Conservation (phyloP, 2,113 vertebrate species). For the Marmota monax region DNA sequence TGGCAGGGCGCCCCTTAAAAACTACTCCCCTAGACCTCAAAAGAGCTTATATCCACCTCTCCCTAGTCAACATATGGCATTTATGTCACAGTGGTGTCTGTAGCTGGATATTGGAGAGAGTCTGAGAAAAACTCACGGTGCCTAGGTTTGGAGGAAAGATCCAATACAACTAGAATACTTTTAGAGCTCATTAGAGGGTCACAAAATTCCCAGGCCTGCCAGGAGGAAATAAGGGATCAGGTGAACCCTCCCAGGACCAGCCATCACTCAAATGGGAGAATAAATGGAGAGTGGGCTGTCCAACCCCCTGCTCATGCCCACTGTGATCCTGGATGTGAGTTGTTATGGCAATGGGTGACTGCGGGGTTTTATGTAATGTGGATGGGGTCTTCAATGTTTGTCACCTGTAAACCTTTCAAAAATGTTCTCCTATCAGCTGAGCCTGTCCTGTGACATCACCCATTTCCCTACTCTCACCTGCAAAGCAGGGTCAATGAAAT, state of each 20-base stretch:
- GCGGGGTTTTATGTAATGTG: neutral
- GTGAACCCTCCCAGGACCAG: neutral
- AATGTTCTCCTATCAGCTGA: neutral
- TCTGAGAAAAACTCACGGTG: neutral
- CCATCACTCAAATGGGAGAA: neutral
- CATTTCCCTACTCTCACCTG: neutral
- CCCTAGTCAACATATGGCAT: neutral
- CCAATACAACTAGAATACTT: neutral
- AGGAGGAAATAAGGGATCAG: neutral
- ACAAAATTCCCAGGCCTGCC: neutral
- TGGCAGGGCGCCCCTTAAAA: neutral
- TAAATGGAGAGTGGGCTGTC: neutral
- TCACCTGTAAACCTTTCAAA: neutral
- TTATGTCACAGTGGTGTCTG: neutral
- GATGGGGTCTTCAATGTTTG: neutral
- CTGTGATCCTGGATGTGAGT: too few relatives aligned
- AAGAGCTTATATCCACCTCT: neutral
- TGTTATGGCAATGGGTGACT: neutral
- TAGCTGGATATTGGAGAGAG: neutral
- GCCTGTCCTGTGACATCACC: neutral
- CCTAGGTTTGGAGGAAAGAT: neutral
- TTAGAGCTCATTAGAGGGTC: neutral
- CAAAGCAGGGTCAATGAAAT: neutral
- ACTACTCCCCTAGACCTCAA: neutral
- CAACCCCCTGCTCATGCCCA: neutral